A percentile compares a stretch with the other conserved stretches of the same genome.
Conservation (phyloP, 2,888 invertebrate genomes). For the Eretmocerus hayati region DNA sequence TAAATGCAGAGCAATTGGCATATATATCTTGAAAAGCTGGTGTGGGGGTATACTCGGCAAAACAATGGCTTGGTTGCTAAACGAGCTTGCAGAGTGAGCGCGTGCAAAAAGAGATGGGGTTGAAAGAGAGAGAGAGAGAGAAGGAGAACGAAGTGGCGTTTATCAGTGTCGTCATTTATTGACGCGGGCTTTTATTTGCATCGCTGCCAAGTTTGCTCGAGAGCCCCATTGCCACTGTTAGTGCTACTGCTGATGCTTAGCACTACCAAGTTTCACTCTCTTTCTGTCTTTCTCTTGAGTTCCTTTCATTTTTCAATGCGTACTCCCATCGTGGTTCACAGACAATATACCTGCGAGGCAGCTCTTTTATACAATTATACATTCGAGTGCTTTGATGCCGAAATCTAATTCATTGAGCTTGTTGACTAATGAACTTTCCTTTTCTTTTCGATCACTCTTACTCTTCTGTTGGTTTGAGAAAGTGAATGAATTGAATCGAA, state of each 20-base stretch:
- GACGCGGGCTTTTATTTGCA: constrained; percentile 21
- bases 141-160: constrained; percentile 15
- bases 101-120: constrained; percentile 13
- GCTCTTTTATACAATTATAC: too few relatives aligned
- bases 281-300: too few relatives aligned
- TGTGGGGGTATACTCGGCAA: constrained; percentile 4
- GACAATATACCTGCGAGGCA: too few relatives aligned
- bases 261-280: neutral
- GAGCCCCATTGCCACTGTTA: neutral
- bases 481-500: too few relatives aligned
- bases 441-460: neutral
- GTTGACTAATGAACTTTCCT: neutral
- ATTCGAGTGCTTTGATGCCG: neutral
- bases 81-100: constrained; percentile 19
- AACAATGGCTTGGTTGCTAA: constrained; percentile 21
- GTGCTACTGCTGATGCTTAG: neutral
- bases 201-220: neutral
- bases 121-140: constrained; percentile 1
- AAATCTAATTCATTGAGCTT: neutral
- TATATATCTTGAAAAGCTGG: constrained; percentile 17
- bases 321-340: too few relatives aligned
- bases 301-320: too few relatives aligned
- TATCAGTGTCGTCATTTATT: constrained; percentile 28
- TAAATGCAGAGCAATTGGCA: constrained; percentile 19
- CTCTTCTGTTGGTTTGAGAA: too few relatives aligned